phyloP scores from a whole-genome alignment of 30 jellyfish, hydroid and myxozoan species.

The Pelagia noctiluca region DNA sequence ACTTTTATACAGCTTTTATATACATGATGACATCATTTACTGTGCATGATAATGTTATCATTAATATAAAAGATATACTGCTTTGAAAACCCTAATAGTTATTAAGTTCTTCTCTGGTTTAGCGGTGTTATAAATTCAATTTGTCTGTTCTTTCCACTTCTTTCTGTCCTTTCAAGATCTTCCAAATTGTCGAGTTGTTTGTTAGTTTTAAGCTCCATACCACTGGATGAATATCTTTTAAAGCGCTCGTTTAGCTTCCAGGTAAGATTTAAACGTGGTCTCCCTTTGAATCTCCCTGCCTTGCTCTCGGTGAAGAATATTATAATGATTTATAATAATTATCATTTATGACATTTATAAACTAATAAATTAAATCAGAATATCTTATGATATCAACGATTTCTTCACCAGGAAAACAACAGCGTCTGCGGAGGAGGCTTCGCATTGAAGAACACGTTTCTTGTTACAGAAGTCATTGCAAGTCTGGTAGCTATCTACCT shows the following conservation, averaged over 20 bases:
- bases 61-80: too few species aligned
- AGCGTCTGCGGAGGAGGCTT: neutral
- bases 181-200: too few species aligned
- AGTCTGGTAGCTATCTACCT: neutral
- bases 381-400: neutral
- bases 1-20: too few species aligned
- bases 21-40: too few species aligned
- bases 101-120: too few species aligned
- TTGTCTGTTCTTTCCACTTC: too few species aligned
- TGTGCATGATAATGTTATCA: too few species aligned
- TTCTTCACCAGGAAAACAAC: neutral
- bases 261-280: constrained; percentile 9
- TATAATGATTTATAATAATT: too few species aligned
- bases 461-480: neutral
- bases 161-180: too few species aligned
- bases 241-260: constrained; percentile 9
- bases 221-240: neutral
- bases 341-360: neutral
- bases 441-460: neutral
- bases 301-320: constrained; percentile 1
- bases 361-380: neutral
- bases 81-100: too few species aligned
- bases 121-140: too few species aligned
- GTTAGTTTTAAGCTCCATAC: neutral
- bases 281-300: constrained; percentile 26